Percentiles rank a stretch among this genome's conserved stretches.
Conservation (phyloP, 2,888 invertebrate genomes). For the Clepsis dumicolana region DNA sequence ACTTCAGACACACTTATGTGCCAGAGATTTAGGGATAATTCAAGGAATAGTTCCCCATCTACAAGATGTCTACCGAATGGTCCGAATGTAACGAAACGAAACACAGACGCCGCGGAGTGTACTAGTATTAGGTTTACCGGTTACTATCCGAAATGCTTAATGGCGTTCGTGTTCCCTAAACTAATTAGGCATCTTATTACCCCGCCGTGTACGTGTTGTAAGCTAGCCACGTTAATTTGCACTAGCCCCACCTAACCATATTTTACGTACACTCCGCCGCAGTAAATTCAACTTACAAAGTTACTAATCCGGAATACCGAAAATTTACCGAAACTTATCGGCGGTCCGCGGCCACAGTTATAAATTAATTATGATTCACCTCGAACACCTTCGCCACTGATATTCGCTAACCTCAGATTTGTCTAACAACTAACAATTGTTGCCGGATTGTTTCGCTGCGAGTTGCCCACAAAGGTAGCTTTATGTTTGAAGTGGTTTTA, state of each 20-base stretch:
- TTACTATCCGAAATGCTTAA: conserved; percentile 10
- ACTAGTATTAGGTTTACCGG: not conserved
- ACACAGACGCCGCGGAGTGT: not conserved
- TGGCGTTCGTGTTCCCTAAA: conserved; percentile 23
- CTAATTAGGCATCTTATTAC: conserved; percentile 36
- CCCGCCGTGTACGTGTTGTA: conserved; percentile 21
- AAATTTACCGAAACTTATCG: conserved; percentile 49
- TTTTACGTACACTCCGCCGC: conserved; percentile 24
- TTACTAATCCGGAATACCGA: conserved; percentile 45
- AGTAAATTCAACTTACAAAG: conserved; percentile 41
- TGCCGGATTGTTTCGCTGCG: conserved; percentile 62
- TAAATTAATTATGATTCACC: conserved; percentile 70
- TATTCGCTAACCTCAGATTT: conserved; percentile 51
- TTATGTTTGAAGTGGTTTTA: conserved; percentile 8
- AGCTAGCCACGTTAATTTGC: conserved; percentile 17
- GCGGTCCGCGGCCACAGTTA: conserved; percentile 52
- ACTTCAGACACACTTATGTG: conserved; percentile 21
- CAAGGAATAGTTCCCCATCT: not conserved
- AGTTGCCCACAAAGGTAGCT: conserved; percentile 52
- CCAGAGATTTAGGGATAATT: not conserved
- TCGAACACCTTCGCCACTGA: conserved; percentile 45
- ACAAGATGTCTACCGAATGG: not conserved
- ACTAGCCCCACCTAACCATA: conserved; percentile 27
- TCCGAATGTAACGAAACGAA: not conserved
- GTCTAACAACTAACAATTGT: conserved; percentile 57